These are phyloP conservation scores for Hirtodrosophila alboralis DNA, from an alignment of 2,888 invertebrate species.

Conservation along the genomic window DNA sequence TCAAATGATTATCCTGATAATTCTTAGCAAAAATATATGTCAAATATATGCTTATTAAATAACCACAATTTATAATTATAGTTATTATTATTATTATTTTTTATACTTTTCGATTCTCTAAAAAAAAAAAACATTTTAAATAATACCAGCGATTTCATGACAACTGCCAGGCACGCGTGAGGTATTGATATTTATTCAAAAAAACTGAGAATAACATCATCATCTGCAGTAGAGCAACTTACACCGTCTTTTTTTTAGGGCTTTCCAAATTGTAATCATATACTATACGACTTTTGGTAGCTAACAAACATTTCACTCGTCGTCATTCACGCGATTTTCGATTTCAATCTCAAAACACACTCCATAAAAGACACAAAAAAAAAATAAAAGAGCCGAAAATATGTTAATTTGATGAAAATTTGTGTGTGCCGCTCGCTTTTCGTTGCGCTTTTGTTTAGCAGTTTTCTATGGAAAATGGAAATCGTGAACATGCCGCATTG, in stretches of 20 bases:
- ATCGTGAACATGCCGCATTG: slow-evolving; percentile 61
- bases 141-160: no score
- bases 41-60: no score
- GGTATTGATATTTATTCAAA: no score
- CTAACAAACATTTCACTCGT: slow-evolving; percentile 33
- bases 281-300: no score
- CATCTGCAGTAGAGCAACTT: slow-evolving; percentile 15
- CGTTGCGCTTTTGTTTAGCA: slow-evolving; percentile 67
- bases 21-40: no score
- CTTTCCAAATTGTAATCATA: slow-evolving; percentile 13
- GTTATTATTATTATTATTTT: no score
- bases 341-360: slow-evolving; percentile 27
- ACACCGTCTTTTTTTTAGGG: neutral
- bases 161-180: no score
- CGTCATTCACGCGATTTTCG: slow-evolving; percentile 51
- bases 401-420: slow-evolving; percentile 79
- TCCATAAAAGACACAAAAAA: no score
- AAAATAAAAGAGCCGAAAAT: slow-evolving; percentile 57
- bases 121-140: no score
- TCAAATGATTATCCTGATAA: no score
- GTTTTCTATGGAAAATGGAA: slow-evolving; percentile 67
- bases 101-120: no score
- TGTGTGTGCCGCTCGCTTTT: slow-evolving; percentile 46
- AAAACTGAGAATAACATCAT: slow-evolving; percentile 40
- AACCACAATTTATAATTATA: no score